Evolutionary conservation across 2,113 vertebrate genomes (phyloP), one percentile per base, ranked within the genome.

Genomic region (Stigmatopora nigra): DNA sequence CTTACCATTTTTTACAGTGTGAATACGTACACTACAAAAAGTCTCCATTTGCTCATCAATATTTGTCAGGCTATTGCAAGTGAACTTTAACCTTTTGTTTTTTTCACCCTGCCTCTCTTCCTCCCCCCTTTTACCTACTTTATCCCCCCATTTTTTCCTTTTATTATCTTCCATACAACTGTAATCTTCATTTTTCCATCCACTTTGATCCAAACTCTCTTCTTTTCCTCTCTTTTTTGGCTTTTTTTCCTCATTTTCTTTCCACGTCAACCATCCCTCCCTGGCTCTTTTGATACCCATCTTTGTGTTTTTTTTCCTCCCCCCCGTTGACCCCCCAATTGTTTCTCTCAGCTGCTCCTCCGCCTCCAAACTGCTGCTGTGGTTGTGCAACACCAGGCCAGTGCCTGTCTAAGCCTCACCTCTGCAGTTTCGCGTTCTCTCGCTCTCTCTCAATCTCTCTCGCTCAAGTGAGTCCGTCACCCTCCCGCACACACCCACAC

Each of bases 371-470:
- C 91, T 97, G 85, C 87, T 96, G 79, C 92, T 97, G 90, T 92
- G 93, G 91, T 93, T 97, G 92, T 96, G 94, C 94, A 94, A 89
- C 88, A 92, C 89, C 84, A 94, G 93, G 88, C 93, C 94, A 79
- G 93, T 93, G 89, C 92, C 94, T 89, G 93, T 97, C 76, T 89
- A 31, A 56, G 22, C 53, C 53, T 55, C 79, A 78, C 82, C 68
- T 82, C 68, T 82, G 65, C 69, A 59, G 36, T 51, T 60, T 70
- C n/a, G 31, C 65, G 31, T 68, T 22, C 77, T 0, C 52, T 3
- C 31, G n/a, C 38, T n/a, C 66, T 53, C 45, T 19, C 52, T 55
- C 22, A 13, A n/a, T n/a, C 53, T 55, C 53, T 22, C 53, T 52
- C 38, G 48, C 51, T 62, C 53, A 44, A 56, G 53, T 56, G 53